Evolutionary conservation across 1,140 invertebrate genomes (phyloP).

Genomic region (Chlorops oryzae): DNA sequence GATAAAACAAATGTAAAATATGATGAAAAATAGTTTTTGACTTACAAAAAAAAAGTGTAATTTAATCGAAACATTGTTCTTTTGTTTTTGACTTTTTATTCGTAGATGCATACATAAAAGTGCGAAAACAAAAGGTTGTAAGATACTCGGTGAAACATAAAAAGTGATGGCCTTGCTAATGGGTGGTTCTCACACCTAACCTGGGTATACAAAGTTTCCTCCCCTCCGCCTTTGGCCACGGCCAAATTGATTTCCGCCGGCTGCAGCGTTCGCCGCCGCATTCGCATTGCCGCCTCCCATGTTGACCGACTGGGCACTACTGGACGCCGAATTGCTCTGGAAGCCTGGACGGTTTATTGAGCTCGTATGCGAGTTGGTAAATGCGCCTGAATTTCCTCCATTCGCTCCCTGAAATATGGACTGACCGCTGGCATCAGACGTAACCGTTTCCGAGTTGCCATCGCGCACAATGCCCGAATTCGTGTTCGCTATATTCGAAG

Average conservation of each 20-base stretch:
- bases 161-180: too few species aligned
- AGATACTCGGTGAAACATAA: too few species aligned
- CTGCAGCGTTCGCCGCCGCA: conserved; percentile 20
- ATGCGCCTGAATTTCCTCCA: conserved; percentile 28
- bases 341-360: conserved; percentile 29
- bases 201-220: too few species aligned
- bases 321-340: conserved; percentile 31
- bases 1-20: too few species aligned
- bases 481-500: conserved; percentile 36
- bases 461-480: conserved; percentile 27
- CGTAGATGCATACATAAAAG: too few species aligned
- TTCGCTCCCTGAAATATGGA: conserved; percentile 38
- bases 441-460: conserved; percentile 20
- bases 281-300: conserved; percentile 22
- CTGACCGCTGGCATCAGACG: conserved; percentile 35
- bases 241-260: neutral
- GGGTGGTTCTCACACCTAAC: too few species aligned
- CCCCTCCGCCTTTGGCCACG: neutral
- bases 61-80: too few species aligned
- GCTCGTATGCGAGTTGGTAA: conserved; percentile 30
- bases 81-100: too few species aligned
- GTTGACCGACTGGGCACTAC: conserved; percentile 25
- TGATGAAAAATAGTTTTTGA: too few species aligned
- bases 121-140: too few species aligned
- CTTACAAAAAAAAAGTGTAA: too few species aligned